A percentile compares a stretch with the other conserved stretches of the same genome.
phyloP scores from a whole-genome alignment of 64 coral and sea anemone genomes.

The Porites australiensis region DNA sequence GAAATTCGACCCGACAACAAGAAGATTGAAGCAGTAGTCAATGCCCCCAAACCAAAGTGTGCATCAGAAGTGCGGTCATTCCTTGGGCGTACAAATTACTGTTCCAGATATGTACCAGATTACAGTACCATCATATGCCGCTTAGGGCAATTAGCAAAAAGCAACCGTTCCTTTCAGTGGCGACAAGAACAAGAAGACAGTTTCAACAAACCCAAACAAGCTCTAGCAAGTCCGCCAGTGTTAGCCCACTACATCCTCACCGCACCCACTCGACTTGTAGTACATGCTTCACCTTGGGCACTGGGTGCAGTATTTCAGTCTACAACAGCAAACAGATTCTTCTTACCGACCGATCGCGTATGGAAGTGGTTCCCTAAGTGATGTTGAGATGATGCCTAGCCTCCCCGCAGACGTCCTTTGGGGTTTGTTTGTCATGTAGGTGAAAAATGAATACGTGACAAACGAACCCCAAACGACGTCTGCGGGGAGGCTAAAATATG shows the following conservation, averaged over 20 bases:
- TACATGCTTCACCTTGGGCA: slow-evolving; percentile 42
- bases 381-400: not conserved
- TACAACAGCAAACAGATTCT: slow-evolving; percentile 18
- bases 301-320: slow-evolving; percentile 45
- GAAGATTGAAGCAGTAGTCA: too few species aligned
- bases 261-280: slow-evolving; percentile 11
- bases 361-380: slow-evolving; percentile 26
- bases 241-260: slow-evolving; percentile 36
- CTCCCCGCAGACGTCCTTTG: too few species aligned
- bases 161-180: not conserved
- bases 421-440: too few species aligned
- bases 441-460: too few species aligned
- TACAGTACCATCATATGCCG: not conserved
- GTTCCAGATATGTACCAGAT: slow-evolving; percentile 41
- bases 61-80: not conserved
- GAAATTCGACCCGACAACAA: too few species aligned
- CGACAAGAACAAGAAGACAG: slow-evolving; percentile 23
- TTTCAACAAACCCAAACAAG: slow-evolving; percentile 15
- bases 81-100: not conserved
- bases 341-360: slow-evolving; percentile 4
- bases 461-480: too few species aligned
- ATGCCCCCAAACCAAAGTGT: too few species aligned
- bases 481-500: slow-evolving; percentile 2
- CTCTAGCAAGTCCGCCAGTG: not conserved
- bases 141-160: not conserved